Evolutionary conservation across 2,888 invertebrate genomes (phyloP), one percentile per base, ranked within the genome.

Genomic region (Steinernema carpocapsae): DNA sequence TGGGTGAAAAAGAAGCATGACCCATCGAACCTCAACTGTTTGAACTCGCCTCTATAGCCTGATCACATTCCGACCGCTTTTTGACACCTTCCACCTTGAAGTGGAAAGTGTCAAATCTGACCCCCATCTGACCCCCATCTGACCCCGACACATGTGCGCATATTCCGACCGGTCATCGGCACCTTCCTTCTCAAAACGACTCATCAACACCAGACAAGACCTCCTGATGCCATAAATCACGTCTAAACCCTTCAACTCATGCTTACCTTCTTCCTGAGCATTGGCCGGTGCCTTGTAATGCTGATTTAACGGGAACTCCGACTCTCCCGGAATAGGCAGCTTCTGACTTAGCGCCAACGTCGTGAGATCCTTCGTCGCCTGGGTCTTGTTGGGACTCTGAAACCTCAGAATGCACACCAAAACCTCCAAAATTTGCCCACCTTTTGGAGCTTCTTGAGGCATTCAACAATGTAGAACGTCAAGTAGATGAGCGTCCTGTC

Each of bases 401-500:
- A 84, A 26, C 0, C 19, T 1, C 7, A 1, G 19, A 48, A 6
- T 37, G 2, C 3, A 7, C 48, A 19, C 17, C 48, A 19, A 19
- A 19, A 3, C 17, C 19, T 7, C 19, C 48, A 19, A 19, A 4
- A 19, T 52, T 70, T 17, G 71, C 77, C 37, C 10, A 90, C 90
- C 86, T 93, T 93, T 87, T 96, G 95, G 37, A 99, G 90, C 84
- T 93, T 93, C 88, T 97, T 97, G 78, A 99, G 90, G 87, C 99
- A 99, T 89, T 99, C 99, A 0, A 95, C 96, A 83, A 97, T 94
- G 88, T 97, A 99, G 46, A 99, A 90, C 0, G 97, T 99, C 70
- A 97, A 91, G 88, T 99, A 99, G 85, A 99, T 99, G 32, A 99
- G 90, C 26, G 97, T 94, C 86, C 99, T 91, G 89, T 99, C 99